These are phyloP conservation scores for Marcusenius ussheri DNA, from an alignment of 2,113 vertebrate genomes.

Conservation along the genomic window DNA sequence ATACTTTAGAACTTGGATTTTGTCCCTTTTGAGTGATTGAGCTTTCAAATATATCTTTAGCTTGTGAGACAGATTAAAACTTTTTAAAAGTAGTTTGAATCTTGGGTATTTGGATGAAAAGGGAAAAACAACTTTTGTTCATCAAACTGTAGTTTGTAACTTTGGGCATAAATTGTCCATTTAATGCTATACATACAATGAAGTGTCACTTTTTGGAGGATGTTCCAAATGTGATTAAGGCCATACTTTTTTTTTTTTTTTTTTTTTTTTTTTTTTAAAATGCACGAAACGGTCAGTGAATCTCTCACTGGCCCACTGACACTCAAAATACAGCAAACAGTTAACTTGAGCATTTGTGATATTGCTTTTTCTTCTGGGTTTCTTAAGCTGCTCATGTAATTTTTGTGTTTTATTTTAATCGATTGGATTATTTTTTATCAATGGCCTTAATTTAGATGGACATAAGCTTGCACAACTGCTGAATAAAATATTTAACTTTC, in stretches of 20 bases:
- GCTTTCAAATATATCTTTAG: conserved; percentile 6
- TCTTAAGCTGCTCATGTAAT: background rate
- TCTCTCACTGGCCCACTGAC: background rate
- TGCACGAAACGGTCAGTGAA: background rate
- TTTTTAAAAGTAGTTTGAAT: background rate
- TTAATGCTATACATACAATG: background rate
- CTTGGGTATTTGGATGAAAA: background rate
- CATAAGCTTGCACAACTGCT: background rate
- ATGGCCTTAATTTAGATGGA: background rate
- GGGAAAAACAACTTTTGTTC: background rate
- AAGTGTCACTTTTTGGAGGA: background rate
- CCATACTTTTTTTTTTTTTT: background rate
- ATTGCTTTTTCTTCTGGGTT: background rate
- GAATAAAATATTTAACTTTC: conserved; percentile 1
- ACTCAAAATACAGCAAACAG: background rate
- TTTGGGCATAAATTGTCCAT: background rate
- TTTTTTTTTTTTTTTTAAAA: background rate
- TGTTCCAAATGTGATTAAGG: background rate
- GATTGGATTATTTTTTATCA: background rate
- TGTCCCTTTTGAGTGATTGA: background rate
- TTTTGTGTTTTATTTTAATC: background rate
- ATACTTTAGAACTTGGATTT: background rate
- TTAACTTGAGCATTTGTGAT: background rate
- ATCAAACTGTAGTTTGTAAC: conserved; percentile 7
- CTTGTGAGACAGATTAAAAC: background rate